Percentiles rank a stretch among this genome's conserved stretches.
Conservation (phyloP, 2,113 vertebrate species). For the Blennius ocellaris region DNA sequence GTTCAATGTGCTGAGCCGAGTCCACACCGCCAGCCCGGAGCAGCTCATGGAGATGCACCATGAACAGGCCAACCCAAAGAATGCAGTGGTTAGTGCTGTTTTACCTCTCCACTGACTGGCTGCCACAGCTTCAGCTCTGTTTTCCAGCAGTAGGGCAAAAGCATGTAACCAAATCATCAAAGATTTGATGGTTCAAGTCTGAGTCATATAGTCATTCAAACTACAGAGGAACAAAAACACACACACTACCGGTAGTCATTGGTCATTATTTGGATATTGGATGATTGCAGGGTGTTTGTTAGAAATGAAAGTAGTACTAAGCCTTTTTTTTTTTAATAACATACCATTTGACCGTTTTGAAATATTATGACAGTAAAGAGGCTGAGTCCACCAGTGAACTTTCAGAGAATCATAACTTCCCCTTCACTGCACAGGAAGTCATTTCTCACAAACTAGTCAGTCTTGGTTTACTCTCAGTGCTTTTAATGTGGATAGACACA, state of each 20-base stretch:
- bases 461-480: not conserved
- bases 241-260: not conserved
- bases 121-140: conserved; percentile 31
- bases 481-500: not conserved
- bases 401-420: not conserved
- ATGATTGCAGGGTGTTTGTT: not conserved
- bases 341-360: not conserved
- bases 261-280: not conserved
- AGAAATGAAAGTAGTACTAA: conserved; percentile 10
- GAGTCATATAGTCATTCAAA: conserved; percentile 12
- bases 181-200: conserved; percentile 16
- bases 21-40: conserved; percentile 88
- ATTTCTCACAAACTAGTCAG: not conserved
- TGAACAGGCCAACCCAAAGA: conserved; percentile 95
- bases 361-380: not conserved
- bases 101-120: conserved; percentile 46
- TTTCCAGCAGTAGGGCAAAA: conserved; percentile 37
- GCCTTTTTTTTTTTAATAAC: not conserved
- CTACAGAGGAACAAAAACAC: not conserved
- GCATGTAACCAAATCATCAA: conserved; percentile 23
- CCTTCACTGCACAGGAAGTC: too few species aligned
- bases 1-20: conserved; percentile 93
- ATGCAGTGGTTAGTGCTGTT: conserved; percentile 90
- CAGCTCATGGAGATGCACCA: conserved; percentile 94
- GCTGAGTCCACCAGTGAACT: not conserved